These are phyloP conservation scores for Jacana jacana DNA, from an alignment of 2,113 vertebrate genomes.

Conservation along the genomic window DNA sequence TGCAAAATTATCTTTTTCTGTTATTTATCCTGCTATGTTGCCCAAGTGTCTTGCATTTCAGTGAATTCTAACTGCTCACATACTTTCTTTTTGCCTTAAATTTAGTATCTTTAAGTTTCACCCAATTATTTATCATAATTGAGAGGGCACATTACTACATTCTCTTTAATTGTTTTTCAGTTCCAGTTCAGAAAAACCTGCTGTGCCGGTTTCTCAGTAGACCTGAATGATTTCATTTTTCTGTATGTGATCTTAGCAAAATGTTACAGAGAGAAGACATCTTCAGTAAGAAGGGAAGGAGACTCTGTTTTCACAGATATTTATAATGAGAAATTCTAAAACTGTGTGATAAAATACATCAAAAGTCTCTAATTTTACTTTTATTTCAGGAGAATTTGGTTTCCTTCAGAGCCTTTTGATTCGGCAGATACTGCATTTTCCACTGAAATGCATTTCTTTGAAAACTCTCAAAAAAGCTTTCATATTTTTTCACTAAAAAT, in stretches of 20 bases:
- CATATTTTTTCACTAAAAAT: not conserved
- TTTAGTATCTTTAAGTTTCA: not conserved
- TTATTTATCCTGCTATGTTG: not conserved
- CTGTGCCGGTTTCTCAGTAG: not conserved
- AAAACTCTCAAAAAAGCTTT: not conserved
- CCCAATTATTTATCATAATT: not conserved
- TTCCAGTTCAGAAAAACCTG: not conserved
- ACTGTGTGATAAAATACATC: not conserved
- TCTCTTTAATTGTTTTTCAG: not conserved
- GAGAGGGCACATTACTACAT: not conserved
- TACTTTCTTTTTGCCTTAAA: not conserved
- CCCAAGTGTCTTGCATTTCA: not conserved
- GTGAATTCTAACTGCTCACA: not conserved
- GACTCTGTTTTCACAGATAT: not conserved
- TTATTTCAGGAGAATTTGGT: not conserved
- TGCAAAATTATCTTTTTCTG: not conserved
- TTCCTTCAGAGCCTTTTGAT: not conserved
- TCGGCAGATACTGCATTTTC: not conserved
- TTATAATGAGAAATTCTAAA: not conserved
- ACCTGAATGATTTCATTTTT: not conserved
- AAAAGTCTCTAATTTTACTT: not conserved
- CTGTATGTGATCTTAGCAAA: not conserved
- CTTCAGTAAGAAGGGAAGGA: not conserved
- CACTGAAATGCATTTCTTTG: not conserved
- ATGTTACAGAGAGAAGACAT: not conserved